These are phyloP conservation scores for Bimastos eiseni DNA, from an alignment of 2,888 invertebrate genomes.

Conservation along the genomic window DNA sequence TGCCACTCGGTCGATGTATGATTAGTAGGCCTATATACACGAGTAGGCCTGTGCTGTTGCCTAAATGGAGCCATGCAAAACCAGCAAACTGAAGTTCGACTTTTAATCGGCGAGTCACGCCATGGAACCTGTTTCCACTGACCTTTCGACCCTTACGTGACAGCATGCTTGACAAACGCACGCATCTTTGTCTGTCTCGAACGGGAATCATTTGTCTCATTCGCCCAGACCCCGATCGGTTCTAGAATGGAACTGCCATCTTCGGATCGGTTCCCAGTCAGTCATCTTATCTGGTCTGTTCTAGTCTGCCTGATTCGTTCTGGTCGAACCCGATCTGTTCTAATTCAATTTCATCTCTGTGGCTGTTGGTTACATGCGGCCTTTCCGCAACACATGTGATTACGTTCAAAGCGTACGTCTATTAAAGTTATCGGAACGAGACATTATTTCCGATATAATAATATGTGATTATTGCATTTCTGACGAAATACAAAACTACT, in stretches of 20 bases:
- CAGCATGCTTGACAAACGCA: conserved; percentile 4
- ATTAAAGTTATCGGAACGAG: background rate
- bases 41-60: too few species aligned
- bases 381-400: background rate
- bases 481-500: background rate
- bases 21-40: too few species aligned
- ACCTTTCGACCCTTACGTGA: background rate
- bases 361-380: background rate
- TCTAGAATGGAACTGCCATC: background rate
- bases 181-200: background rate
- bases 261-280: background rate
- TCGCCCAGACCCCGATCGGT: background rate
- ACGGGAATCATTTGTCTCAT: background rate
- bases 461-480: background rate
- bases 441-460: background rate
- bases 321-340: background rate
- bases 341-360: background rate
- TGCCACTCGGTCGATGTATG: background rate
- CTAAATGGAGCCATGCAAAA: background rate
- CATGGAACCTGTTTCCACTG: background rate
- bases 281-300: background rate
- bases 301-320: background rate
- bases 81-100: background rate
- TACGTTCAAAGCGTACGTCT: background rate
- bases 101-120: background rate